Evolutionary conservation across 2,797 vertebrate species (phyloP).

Genomic region (Craterocephalus amniculus): DNA sequence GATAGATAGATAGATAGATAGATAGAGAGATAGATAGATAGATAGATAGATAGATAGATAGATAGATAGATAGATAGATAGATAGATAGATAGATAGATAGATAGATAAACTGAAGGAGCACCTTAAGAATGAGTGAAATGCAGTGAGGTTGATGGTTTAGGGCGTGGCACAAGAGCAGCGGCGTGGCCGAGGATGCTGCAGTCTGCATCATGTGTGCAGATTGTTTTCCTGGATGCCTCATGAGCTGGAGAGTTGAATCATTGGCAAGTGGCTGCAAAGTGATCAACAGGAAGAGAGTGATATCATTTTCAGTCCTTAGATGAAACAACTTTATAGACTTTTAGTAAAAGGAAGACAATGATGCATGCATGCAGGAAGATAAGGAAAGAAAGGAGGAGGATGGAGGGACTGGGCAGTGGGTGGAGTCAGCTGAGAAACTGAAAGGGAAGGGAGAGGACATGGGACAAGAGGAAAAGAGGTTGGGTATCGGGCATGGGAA

Average conservation of each 20-base stretch:
- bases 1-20: constrained; percentile 8
- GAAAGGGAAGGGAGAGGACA: constrained; percentile 42
- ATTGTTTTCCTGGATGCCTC: not conserved
- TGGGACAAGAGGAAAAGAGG: constrained; percentile 50
- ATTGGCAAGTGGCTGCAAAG: constrained; percentile 3
- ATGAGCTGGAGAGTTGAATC: not conserved
- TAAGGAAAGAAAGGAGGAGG: constrained; percentile 44
- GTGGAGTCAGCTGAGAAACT: constrained; percentile 51
- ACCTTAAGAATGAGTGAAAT: constrained; percentile 4
- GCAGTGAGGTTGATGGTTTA: constrained; percentile 22
- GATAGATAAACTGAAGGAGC: not conserved
- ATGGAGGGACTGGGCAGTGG: constrained; percentile 42
- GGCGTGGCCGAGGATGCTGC: constrained; percentile 26
- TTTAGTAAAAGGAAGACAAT: not conserved
- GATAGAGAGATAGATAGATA: no score
- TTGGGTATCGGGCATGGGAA: constrained; percentile 52
- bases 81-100: constrained; percentile 1
- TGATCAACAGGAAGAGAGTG: not conserved
- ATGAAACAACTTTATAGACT: not conserved
- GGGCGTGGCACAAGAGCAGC: constrained; percentile 74
- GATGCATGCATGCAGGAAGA: constrained; percentile 8
- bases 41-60: not conserved
- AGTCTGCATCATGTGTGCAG: constrained; percentile 18
- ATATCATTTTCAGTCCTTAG: constrained; percentile 5
- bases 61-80: constrained; percentile 5